These are phyloP conservation scores for Trichopoda pennipes DNA, from an alignment of 2,888 invertebrate genomes.

Conservation along the genomic window DNA sequence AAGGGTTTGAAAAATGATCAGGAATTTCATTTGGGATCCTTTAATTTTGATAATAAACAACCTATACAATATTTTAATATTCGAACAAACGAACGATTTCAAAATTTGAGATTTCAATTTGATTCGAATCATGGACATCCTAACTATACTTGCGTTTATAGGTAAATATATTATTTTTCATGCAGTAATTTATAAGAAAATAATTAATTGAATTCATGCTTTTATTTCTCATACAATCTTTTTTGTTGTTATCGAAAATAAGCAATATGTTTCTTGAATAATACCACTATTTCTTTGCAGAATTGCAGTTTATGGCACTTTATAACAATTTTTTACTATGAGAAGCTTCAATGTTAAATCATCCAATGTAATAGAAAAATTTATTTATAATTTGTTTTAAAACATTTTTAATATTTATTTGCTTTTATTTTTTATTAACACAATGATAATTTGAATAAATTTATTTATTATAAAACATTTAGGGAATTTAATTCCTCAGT, in stretches of 20 bases:
- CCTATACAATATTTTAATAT: constrained; percentile 70
- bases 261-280: background rate
- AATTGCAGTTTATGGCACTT: constrained; percentile 69
- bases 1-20: constrained; percentile 69
- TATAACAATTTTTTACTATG: constrained; percentile 34
- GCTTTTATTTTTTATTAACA: background rate
- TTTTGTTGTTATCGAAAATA: too few species aligned
- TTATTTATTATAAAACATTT: background rate
- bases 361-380: background rate
- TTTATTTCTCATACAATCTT: too few species aligned
- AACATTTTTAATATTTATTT: constrained; percentile 7
- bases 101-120: constrained; percentile 70
- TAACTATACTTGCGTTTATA: constrained; percentile 75
- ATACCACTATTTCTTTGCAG: constrained; percentile 49
- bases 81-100: constrained; percentile 45
- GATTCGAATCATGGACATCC: constrained; percentile 74
- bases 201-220: too few species aligned
- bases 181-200: background rate
- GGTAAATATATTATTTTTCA: constrained; percentile 68
- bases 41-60: constrained; percentile 70
- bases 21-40: constrained; percentile 70
- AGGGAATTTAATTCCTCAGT: background rate
- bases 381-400: constrained; percentile 10
- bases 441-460: background rate
- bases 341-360: constrained; percentile 20